phyloP scores from a whole-genome alignment of 2,113 vertebrate genomes.

The Oplegnathus fasciatus region DNA sequence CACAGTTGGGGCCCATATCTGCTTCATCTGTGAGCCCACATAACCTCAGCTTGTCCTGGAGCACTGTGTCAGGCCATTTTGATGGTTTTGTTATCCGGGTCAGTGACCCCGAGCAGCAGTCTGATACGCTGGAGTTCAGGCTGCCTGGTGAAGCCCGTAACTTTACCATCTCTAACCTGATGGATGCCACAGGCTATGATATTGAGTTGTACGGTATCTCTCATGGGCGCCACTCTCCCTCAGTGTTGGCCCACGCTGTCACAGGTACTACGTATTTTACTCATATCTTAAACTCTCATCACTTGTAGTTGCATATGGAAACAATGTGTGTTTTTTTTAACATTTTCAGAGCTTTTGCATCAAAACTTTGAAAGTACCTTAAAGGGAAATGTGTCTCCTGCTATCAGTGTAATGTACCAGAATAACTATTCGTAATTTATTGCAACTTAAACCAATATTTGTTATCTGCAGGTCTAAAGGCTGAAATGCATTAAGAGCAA shows the following conservation, averaged over 20 bases:
- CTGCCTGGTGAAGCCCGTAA: slow-evolving; percentile 69
- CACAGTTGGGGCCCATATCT: slow-evolving; percentile 79
- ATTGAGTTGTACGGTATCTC: slow-evolving; percentile 84
- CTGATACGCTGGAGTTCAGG: slow-evolving; percentile 81
- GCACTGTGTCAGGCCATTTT: slow-evolving; percentile 81
- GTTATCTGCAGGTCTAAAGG: not conserved
- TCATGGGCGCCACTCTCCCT: slow-evolving; percentile 80
- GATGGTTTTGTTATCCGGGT: slow-evolving; percentile 83
- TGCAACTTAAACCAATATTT: not conserved
- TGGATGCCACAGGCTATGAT: slow-evolving; percentile 83
- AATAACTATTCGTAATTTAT: not conserved
- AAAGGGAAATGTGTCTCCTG: not conserved
- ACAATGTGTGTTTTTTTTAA: no score
- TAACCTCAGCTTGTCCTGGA: slow-evolving; percentile 85
- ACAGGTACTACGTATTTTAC: slow-evolving; percentile 84
- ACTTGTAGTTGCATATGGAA: not conserved
- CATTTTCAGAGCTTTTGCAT: not conserved
- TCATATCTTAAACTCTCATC: slow-evolving; percentile 37
- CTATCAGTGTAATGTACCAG: not conserved
- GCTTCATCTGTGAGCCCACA: slow-evolving; percentile 78
- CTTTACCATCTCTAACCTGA: slow-evolving; percentile 77
- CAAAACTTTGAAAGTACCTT: not conserved
- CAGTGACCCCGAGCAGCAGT: slow-evolving; percentile 81
- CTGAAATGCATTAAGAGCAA: slow-evolving; percentile 15
- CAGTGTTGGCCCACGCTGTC: slow-evolving; percentile 77